Percentiles rank a stretch among this genome's conserved stretches.
Conservation (phyloP, 2,888 invertebrate genomes). For the Bhutanitis thaidina region DNA sequence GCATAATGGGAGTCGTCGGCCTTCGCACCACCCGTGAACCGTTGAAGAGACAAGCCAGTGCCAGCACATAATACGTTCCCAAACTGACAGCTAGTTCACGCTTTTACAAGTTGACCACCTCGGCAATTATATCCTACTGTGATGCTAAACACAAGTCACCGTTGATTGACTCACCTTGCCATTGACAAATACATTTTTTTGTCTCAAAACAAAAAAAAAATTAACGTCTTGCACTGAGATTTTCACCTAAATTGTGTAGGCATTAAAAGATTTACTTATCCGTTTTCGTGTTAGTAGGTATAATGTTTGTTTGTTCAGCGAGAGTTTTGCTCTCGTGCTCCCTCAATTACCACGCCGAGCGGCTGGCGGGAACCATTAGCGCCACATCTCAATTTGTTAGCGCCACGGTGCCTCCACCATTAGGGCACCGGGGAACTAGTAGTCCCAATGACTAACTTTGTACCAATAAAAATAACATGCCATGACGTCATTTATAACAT, state of each 20-base stretch:
- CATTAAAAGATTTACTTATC: constrained; percentile 31
- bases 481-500: too few relatives aligned
- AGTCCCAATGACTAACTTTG: background rate
- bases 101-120: constrained; percentile 75
- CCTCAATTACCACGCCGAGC: constrained; percentile 40
- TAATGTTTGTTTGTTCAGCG: constrained; percentile 34
- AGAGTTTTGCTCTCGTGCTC: constrained; percentile 40
- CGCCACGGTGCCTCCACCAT: constrained; percentile 25
- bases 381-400: constrained; percentile 47
- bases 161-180: constrained; percentile 57
- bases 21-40: constrained; percentile 62
- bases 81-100: constrained; percentile 70
- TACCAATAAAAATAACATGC: background rate
- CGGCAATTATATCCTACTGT: constrained; percentile 54
- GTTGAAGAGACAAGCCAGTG: constrained; percentile 29
- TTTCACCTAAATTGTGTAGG: constrained; percentile 22
- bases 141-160: constrained; percentile 54
- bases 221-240: constrained; percentile 29
- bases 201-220: constrained; percentile 12
- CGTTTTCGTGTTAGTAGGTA: constrained; percentile 36
- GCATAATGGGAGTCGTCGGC: constrained; percentile 60
- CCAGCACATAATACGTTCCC: constrained; percentile 50
- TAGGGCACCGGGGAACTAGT: constrained; percentile 18
- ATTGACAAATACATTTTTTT: constrained; percentile 44
- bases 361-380: constrained; percentile 39